Evolutionary conservation across 2,888 invertebrate genomes (phyloP).

Genomic region (Coelopa pilipes): DNA sequence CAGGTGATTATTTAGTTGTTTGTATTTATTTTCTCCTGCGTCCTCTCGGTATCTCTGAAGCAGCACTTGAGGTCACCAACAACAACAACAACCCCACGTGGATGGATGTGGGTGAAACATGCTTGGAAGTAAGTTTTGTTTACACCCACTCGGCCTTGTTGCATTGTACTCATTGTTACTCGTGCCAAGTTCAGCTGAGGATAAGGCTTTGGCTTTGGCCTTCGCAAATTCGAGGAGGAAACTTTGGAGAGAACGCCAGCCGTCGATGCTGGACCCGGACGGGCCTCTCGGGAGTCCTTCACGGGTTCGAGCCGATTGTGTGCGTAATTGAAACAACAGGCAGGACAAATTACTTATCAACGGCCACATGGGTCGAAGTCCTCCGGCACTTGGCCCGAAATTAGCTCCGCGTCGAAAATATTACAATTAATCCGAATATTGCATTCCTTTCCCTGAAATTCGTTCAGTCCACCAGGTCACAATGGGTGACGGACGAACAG

Average conservation of each 20-base stretch:
- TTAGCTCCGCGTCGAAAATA: too few species aligned
- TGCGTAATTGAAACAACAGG: too few species aligned
- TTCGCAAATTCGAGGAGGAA: neutral
- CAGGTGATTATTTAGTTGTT: slow-evolving; percentile 10
- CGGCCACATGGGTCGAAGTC: too few species aligned
- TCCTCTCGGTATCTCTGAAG: neutral
- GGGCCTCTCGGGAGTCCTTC: too few species aligned
- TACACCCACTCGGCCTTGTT: slow-evolving; percentile 21
- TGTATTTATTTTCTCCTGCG: neutral
- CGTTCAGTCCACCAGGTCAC: too few species aligned
- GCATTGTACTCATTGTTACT: slow-evolving; percentile 4
- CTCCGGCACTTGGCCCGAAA: too few species aligned
- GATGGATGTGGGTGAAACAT: slow-evolving; percentile 22
- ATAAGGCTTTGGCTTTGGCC: slow-evolving; percentile 5
- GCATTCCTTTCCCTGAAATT: too few species aligned
- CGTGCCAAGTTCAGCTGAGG: neutral
- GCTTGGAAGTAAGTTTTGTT: slow-evolving; percentile 11
- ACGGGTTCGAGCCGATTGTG: too few species aligned
- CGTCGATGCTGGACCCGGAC: neutral
- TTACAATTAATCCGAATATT: too few species aligned
- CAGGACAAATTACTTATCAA: too few species aligned
- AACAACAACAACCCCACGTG: neutral
- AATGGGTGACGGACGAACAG: too few species aligned
- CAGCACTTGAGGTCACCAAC: slow-evolving; percentile 28
- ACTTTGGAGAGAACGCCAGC: neutral